Base-by-base conservation (phyloP, 2,113 vertebrate species). In the Rhinolophus ferrumequinum region DNA sequence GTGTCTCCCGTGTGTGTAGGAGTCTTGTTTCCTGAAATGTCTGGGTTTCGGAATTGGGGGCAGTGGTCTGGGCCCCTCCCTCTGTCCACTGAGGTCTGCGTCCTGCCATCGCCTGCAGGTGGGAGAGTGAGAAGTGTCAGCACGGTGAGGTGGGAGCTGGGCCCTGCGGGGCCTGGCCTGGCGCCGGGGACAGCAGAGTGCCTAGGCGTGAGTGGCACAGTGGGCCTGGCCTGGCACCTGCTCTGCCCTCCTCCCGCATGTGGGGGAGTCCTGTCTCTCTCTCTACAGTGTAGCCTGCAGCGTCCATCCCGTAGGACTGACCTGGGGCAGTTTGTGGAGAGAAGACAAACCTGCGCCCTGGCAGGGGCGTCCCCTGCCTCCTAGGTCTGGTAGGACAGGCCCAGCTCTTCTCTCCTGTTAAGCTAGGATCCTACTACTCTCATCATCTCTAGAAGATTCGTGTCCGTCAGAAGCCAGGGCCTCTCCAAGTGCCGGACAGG, bases 121-220 rank as follows among this genome's bases (percentile, higher is more conserved):
- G 16, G 13, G 52, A 3, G 41, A 14, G 2, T 11, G 14, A 15
- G 13, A 16, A 0, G 16, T 0, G 9, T 18, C 0, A 0, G 0
- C 3, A 7, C 10, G 21, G 5, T 1, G 1, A 30, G 3, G 6
- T 21, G 2, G 3, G 47, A 35, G 11, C 10, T n/a, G 33, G 38
- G 10, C 10, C 12, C 35, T 52, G 30, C 6, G 30, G 58, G 2
- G 9, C 76, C 60, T 21, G 10, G 5, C 13, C 22, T 64, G 91
- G 28, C 6, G 47, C 47, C 10, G 30, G 30, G 64, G 64, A 66
- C 6, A 47, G 14, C 30, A 8, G 30, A 30, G 14, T 16, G 30
- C 52, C 66, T 47, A 3, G 30, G 64, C 77, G 21, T 54, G 80
- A 16, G 5, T 26, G 58, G 77, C 13, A 15, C 62, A 18, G 64